Base-by-base conservation (phyloP, 2,797 vertebrate species). In the Ptychobarbus kaznakovi region DNA sequence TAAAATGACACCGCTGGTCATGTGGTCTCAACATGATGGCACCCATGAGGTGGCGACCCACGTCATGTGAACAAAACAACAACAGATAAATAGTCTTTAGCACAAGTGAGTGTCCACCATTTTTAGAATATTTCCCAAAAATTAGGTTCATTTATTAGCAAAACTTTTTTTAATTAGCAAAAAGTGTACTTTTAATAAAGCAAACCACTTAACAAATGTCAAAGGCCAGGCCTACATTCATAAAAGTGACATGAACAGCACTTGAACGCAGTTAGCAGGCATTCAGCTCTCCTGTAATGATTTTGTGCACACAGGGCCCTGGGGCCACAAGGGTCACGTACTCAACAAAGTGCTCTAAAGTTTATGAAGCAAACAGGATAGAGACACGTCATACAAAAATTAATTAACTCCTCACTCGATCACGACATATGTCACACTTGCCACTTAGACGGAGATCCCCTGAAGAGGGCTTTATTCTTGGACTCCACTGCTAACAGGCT, bases 401-500 rank as follows among this genome's bases (percentile, higher is more conserved):
- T 0, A 12, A 69, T 3, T 6, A 13, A 15, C 42, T 40, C 28
- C 51, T n/a, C 63, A 35, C 51, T 53, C 25, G 10, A 7, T 58
- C 46, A 58, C 10, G 72, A 4, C 32, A 81, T 69, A 42, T 74
- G 69, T 16, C 9, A 42, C 49, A 69, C 74, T 77, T 42, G 61
- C 16, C 73, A 40, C 12, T 38, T 1, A 11, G 8, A 10, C 25
- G 22, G 16, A 6, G 15, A 53, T 40, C 25, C 35, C 6, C 4
- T 69, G 35, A 16, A 35, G 18, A 61, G 70, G 40, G 49, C 38
- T 58, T 79, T 70, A 28, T 61, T 56, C 32, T 11, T 42, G 70
- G 66, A 68, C 74, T 77, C 44, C 65, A 70, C 25, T 16, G 75
- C 83, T 79, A 84, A 72, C 75, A 79, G 65, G 75, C 75, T 84